These are phyloP conservation scores for Gymnorhina tibicen DNA, from an alignment of 2,113 vertebrate species.

Conservation along the genomic window DNA sequence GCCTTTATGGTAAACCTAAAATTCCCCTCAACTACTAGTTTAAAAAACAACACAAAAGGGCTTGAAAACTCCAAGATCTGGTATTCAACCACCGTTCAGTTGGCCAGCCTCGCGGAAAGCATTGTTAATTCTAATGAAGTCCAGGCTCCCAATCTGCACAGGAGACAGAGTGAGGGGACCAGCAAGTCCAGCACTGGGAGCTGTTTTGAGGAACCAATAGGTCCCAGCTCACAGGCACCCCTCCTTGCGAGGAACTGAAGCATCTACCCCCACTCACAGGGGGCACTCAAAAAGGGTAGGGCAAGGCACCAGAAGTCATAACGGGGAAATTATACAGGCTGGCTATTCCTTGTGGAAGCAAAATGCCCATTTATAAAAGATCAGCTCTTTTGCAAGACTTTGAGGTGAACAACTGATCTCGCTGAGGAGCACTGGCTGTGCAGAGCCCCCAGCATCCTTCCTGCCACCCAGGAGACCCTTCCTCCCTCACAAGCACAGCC, in stretches of 20 bases:
- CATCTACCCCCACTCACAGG: fast-evolving
- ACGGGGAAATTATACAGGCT: fast-evolving
- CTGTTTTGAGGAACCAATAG: background rate
- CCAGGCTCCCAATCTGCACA: background rate
- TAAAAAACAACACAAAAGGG: background rate
- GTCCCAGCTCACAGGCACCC: background rate
- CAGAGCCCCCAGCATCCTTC: conserved; percentile 3
- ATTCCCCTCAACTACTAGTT: background rate
- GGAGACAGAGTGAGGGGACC: fast-evolving
- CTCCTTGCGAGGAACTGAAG: background rate
- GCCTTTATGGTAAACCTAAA: background rate
- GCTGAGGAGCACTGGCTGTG: background rate
- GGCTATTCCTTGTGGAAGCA: background rate
- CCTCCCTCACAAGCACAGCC: background rate
- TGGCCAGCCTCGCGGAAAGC: background rate
- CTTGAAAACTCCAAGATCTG: background rate
- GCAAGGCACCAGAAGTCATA: background rate
- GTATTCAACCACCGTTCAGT: background rate
- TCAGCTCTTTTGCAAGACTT: background rate
- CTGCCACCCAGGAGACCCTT: background rate
- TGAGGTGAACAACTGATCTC: background rate
- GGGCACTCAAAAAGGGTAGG: background rate
- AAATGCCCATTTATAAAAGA: background rate
- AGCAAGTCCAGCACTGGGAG: background rate
- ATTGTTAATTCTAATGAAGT: background rate